Conservation (phyloP, 2,797 vertebrate species). For the Scolopax rusticola region DNA sequence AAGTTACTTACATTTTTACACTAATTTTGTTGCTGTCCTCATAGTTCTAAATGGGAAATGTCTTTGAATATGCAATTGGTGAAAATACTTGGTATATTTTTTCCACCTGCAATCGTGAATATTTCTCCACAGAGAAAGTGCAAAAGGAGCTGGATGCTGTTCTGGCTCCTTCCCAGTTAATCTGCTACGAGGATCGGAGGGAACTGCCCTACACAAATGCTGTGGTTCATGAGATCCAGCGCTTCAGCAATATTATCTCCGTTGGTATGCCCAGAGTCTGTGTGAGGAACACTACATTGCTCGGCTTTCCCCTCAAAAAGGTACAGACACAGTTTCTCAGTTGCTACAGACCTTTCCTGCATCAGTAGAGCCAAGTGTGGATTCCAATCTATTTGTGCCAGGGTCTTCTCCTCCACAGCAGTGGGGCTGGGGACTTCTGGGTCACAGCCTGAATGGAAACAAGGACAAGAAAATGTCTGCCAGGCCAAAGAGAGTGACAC, state of each 20-base stretch:
- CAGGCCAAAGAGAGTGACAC: not conserved
- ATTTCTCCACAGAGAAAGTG: conserved; percentile 50
- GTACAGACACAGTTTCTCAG: not conserved
- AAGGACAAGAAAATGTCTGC: not conserved
- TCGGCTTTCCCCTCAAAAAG: conserved; percentile 53
- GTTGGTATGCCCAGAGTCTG: conserved; percentile 62
- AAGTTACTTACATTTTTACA: not conserved
- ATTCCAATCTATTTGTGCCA: not conserved
- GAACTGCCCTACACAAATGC: conserved; percentile 57
- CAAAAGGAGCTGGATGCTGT: conserved; percentile 62
- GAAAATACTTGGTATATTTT: not conserved
- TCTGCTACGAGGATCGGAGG: conserved; percentile 46
- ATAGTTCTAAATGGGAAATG: not conserved
- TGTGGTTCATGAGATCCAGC: conserved; percentile 61
- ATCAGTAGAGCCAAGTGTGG: not conserved
- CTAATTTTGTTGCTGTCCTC: not conserved
- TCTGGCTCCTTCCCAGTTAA: not conserved
- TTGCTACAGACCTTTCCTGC: not conserved
- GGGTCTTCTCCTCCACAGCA: not conserved
- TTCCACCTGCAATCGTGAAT: not conserved
- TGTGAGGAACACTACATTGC: conserved; percentile 42
- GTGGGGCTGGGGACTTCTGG: not conserved
- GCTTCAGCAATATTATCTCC: conserved; percentile 53
- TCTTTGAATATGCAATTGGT: not conserved
- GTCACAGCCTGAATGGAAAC: not conserved